Evolutionary conservation across 2,888 invertebrate species (phyloP), one percentile per base, ranked within the genome.

Genomic region (Andrena minutula): DNA sequence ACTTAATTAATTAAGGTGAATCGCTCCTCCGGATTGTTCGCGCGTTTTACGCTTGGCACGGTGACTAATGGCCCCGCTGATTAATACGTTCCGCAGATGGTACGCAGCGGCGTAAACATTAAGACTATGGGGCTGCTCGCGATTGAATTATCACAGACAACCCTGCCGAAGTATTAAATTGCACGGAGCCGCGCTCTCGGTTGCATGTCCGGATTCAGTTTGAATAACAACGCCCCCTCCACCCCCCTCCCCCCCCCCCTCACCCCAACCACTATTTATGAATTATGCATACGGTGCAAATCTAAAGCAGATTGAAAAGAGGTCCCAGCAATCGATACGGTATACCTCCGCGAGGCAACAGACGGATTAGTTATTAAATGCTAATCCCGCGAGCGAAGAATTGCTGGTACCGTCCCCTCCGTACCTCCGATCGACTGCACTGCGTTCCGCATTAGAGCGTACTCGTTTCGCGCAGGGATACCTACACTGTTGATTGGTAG

Each of bases 1-100:
- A 87, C 87, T 88, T 88, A 88, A 88, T 88, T 88, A 89, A 88
- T 88, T 87, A 85, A 89, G 83, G 82, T 72, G 77, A 75, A 89
- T 87, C 85, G 83, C 56, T 69, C 61, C 56, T 56, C 69, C 60
- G 76, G 79, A 89, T 88, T 84, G 88, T 84, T 84, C 77, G 82
- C 83, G 79, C 89, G 85, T 87, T 89, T 89, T 89, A 85, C 85
- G 77, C 88, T 85, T 84, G 87, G 81, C 87, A 82, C 69, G 72
- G 61, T 87, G 88, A 88, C 82, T 88, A 88, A 88, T 88, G 76
- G 88, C 68, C 35, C 63, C 71, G 69, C 75, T 88, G 88, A 88
- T 88, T 88, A 88, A 88, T 88, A 85, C 87, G 53, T 75, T 41
- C 77, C 71, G 79, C 88, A 88, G 88, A 88, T 88, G 88, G 86